Evolutionary conservation across 2,113 vertebrate species (phyloP), one percentile per base, ranked within the genome.

Genomic region (Carlito syrichta): DNA sequence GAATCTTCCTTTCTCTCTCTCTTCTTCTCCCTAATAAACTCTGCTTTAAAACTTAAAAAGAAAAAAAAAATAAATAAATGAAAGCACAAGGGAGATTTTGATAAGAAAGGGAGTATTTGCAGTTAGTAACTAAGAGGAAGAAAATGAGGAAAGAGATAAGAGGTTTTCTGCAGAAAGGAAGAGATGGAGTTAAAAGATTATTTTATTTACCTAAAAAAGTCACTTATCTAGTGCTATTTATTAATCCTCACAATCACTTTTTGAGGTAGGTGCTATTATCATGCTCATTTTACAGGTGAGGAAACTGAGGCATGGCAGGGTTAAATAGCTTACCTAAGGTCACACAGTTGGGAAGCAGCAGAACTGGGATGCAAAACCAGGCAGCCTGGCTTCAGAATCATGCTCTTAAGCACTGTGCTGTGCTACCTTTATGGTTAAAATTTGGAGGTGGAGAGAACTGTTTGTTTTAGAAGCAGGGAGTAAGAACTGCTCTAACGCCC

Each of bases 91-190:
- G 40, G n/a, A n/a, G n/a, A 63, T 40, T 79, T 52, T 94, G 56
- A 86, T 16, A 27, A 73, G 20, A 84, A 96, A 87, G 50, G 48
- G 54, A 66, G 12, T 40, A n/a, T 38, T 25, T 78, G 60, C 30
- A 58, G 43, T 83, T 89, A 73, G 56, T 62, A 89, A 84, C 20
- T 56, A 79, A 89, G 68, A 90, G 77, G 71, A 71, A 91, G 32
- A 77, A 89, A 79, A 91, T 10, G 23, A 90, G 63, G 43, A 87
- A 86, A 84, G 30, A 90, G 35, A 85, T 91, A 69, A 77, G 82
- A 90, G 27, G 58, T 88, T 96, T 79, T 66, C 54, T 88, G 60
- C 38, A 94, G 38, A 96, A 94, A 86, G 38, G 14, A 96, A 92
- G 85, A 90, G 63, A 84, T 83, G 25, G 16, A 83, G 14, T 84